Base-by-base conservation (phyloP, 1,140 invertebrate species). In the Calephelis nemesis region DNA sequence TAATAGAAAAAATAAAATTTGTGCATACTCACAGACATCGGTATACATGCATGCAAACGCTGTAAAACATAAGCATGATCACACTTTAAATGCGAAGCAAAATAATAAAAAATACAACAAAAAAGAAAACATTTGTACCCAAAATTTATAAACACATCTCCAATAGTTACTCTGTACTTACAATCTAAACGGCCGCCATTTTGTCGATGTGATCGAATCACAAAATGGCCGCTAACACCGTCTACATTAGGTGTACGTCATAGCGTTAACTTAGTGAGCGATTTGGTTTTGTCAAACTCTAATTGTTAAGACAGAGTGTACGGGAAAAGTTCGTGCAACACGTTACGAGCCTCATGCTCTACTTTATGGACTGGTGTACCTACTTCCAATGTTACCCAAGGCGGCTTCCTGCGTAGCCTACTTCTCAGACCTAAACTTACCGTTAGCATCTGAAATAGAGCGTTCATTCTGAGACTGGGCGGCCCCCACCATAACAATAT, bases 361-460 rank as follows among this genome's bases (percentile, higher is more conserved):
- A 67, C 65, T 60, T 42, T 58, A 67, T 67, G 65, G 54, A 67
- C 65, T 67, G 52, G 65, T 67, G 65, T 67, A 67, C 65, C 65
- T 67, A 67, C 65, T 67, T 64, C 54, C 52, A 58, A 54, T 54
- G 47, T 71, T 47, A 64, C 65, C 68, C 63, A 62, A 47, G 60
- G 66, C 72, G 66, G 67, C 74, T 69, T 63, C 71, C 70, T 66
- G 71, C 71, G 67, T 58, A 67, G 72, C 79, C 79, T 79, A 83
- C 80, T 80, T 82, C 75, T 80, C 81, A 77, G 80, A 87, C 82
- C 85, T 89, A 89, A 74, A 91, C 88, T 91, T 91, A 91, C 87
- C 87, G 88, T 91, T 84, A 91, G 87, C 87, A 89, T 90, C 89
- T 90, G 86, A 87, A 91, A 91, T 87, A 90, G 86, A 90, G 85